Base-by-base conservation (phyloP, 2,113 vertebrate species). In the Sminthopsis crassicaudata region DNA sequence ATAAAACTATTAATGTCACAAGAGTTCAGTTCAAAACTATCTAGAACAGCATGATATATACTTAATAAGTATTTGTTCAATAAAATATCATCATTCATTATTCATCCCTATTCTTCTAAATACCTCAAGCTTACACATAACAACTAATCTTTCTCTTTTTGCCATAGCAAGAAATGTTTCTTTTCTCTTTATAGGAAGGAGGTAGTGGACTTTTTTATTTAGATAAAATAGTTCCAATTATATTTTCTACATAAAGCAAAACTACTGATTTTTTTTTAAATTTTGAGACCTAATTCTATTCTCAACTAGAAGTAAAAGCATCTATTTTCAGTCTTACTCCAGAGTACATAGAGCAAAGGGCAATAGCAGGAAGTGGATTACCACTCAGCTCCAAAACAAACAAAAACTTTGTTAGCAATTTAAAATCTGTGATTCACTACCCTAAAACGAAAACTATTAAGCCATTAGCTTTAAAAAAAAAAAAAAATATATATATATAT, bases 261-360 rank as follows among this genome's bases (percentile, higher is more conserved):
- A 96, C 88, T 84, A 84, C 9, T 42, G n/a, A 6, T 42, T 42
- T 84, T 42, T 84, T 84, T 97, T 97, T 93, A 93, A 67, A 95
- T 96, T 96, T 94, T 97, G 92, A 96, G 97, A 96, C 95, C 95
- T 94, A 97, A 97, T 54, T 92, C 96, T 96, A 95, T 84, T 96
- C 92, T 97, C 97, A 97, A 94, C 90, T 98, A 97, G 96, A 30
- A 96, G 95, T 93, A 98, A 97, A 97, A 95, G 96, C 97, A 97
- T 98, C 96, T 97, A 97, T 97, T 97, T 84, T 97, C 92, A 97
- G 96, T 98, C 97, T 97, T 97, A 97, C 93, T 97, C 97, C 97
- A 97, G 51, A 98, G 97, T 97, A 97, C 97, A 97, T 93, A 97
- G 95, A 95, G 96, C 96, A 97, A 98, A 97, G 97, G 94, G 95